These are phyloP conservation scores for Drosophila hydei DNA, from an alignment of 1,140 invertebrate species.

Conservation along the genomic window DNA sequence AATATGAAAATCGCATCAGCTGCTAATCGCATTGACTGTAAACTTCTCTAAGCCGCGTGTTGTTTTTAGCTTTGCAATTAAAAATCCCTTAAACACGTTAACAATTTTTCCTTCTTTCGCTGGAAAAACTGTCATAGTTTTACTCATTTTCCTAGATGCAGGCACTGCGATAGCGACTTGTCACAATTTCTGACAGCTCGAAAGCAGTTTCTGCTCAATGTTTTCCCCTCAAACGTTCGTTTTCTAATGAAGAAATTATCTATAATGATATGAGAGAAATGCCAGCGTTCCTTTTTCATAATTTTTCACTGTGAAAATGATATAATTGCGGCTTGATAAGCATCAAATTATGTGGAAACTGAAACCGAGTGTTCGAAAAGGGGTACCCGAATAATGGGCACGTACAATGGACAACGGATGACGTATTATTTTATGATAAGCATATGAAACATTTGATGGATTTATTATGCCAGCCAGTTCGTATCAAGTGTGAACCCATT, in stretches of 20 bases:
- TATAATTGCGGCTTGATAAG: conserved; percentile 74
- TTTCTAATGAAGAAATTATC: conserved; percentile 82
- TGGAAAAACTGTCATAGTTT: conserved; percentile 67
- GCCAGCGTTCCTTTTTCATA: conserved; percentile 25
- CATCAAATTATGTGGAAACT: conserved; percentile 77
- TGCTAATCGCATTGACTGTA: conserved; percentile 74
- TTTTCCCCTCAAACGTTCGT: conserved; percentile 1
- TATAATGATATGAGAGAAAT: conserved; percentile 77
- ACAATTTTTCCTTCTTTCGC: conserved; percentile 36
- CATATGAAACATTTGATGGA: conserved; percentile 77
- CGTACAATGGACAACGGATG: conserved; percentile 49
- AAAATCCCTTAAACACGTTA: conserved; percentile 51
- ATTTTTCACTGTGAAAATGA: conserved; percentile 56
- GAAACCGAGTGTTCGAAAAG: conserved; percentile 51
- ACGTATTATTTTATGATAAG: conserved; percentile 77
- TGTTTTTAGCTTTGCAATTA: conserved; percentile 78
- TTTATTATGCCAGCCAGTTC: conserved; percentile 57
- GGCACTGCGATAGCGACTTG: conserved; percentile 69
- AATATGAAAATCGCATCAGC: conserved; percentile 51
- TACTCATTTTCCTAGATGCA: conserved; percentile 37
- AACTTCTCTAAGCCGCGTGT: conserved; percentile 75
- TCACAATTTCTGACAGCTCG: conserved; percentile 68
- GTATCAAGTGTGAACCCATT: conserved; percentile 47
- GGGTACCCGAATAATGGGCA: conserved; percentile 47
- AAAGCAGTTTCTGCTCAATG: conserved; percentile 5